phyloP scores from a whole-genome alignment of 2,113 vertebrate genomes.

The Nanger granti region DNA sequence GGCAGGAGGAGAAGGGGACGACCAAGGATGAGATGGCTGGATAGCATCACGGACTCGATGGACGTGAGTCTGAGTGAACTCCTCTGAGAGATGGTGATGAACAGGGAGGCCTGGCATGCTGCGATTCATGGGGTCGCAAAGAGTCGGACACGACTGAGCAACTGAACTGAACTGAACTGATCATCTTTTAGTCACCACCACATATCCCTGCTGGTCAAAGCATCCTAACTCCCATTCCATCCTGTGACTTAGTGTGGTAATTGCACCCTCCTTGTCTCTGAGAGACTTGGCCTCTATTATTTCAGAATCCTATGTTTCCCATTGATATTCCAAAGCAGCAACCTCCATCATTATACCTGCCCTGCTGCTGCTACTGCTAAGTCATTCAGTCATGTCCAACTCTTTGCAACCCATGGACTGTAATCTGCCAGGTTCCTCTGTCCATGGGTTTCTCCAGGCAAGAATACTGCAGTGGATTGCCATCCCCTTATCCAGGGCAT shows the following conservation, averaged over 20 bases:
- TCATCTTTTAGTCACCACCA: background rate
- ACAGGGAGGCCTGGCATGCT: too few species aligned
- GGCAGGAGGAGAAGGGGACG: too few species aligned
- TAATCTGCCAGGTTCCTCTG: background rate
- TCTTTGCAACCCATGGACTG: background rate
- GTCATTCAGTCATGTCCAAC: background rate
- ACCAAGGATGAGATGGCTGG: too few species aligned
- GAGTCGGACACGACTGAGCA: too few species aligned
- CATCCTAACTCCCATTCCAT: background rate
- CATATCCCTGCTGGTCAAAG: background rate
- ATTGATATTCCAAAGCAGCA: background rate
- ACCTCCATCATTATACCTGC: background rate
- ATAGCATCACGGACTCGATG: too few species aligned
- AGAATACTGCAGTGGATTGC: background rate
- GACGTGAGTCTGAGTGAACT: too few species aligned
- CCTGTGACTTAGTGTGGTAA: background rate
- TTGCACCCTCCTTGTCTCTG: background rate
- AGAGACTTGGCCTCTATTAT: background rate
- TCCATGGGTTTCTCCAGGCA: background rate
- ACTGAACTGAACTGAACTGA: too few species aligned
- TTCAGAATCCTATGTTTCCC: background rate
- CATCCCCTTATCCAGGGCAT: background rate
- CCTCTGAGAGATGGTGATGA: too few species aligned
- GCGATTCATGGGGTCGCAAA: too few species aligned
- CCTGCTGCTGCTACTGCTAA: background rate